A percentile compares a stretch with the other conserved stretches of the same genome.
Conservation (phyloP, 2,888 invertebrate genomes). For the Mythimna impura region DNA sequence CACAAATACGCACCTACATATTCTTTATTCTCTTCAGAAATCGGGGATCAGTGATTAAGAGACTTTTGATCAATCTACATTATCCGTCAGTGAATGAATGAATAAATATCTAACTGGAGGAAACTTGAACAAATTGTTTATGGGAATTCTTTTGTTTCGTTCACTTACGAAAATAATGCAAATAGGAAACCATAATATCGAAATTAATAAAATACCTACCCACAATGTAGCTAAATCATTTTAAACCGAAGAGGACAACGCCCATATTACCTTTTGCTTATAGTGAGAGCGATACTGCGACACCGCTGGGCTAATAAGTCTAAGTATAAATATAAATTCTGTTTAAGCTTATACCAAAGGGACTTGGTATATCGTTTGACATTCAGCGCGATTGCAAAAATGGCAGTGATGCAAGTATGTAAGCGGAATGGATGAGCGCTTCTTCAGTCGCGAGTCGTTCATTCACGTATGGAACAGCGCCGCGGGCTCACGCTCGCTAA, state of each 20-base stretch:
- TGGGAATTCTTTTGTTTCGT: no score
- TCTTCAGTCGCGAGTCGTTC: constrained; percentile 75
- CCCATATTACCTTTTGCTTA: constrained; percentile 30
- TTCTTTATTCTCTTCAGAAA: no score
- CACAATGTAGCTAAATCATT: constrained; percentile 16
- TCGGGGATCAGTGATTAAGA: no score
- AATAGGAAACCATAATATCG: no score
- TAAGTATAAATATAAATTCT: constrained; percentile 53
- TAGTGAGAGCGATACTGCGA: constrained; percentile 49
- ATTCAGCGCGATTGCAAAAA: constrained; percentile 82
- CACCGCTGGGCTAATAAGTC: constrained; percentile 10
- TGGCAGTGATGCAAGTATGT: constrained; percentile 78
- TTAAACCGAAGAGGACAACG: constrained; percentile 8
- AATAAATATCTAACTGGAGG: no score
- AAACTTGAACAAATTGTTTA: no score
- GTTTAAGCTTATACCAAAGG: constrained; percentile 63
- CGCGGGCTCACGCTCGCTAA: constrained; percentile 66
- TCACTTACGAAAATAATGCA: no score
- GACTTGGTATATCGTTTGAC: constrained; percentile 81
- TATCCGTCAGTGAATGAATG: no score
- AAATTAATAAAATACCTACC: neutral
- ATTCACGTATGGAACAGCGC: constrained; percentile 76
- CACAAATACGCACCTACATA: no score
- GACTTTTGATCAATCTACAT: no score
- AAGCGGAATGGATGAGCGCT: constrained; percentile 68